These are phyloP conservation scores for Mandrillus leucophaeus DNA, from an alignment of 2,113 vertebrate species.

Conservation along the genomic window DNA sequence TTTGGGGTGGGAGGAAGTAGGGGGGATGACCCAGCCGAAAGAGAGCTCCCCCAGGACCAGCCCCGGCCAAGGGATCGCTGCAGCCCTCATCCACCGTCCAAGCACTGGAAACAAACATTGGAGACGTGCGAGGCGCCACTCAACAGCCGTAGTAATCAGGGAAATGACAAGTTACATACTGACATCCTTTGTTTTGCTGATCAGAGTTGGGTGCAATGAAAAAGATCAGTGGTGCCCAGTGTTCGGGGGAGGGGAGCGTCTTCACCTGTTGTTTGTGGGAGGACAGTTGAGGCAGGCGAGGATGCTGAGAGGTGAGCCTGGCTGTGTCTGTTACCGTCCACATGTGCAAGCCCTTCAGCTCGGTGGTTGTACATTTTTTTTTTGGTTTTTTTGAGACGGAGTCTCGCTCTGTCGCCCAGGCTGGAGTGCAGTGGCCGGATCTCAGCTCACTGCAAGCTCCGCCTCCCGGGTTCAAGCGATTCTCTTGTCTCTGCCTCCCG, in stretches of 20 bases:
- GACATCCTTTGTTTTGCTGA: background rate
- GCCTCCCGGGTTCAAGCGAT: too few relatives aligned
- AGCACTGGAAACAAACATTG: background rate
- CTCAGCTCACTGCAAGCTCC: too few relatives aligned
- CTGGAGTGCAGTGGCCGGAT: too few relatives aligned
- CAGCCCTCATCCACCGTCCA: background rate
- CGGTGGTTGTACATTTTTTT: too few relatives aligned
- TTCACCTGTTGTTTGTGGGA: background rate
- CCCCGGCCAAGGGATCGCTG: background rate
- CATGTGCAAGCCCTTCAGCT: rapidly evolving
- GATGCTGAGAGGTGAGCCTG: background rate
- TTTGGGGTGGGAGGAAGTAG: constrained; percentile 57
- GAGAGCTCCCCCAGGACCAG: background rate
- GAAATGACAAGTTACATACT: too few relatives aligned
- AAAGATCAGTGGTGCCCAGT: background rate
- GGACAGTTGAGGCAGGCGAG: rapidly evolving
- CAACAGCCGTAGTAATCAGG: rapidly evolving
- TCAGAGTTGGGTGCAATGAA: background rate
- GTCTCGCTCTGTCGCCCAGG: too few relatives aligned
- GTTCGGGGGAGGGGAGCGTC: rapidly evolving
- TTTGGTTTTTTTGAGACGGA: too few relatives aligned
- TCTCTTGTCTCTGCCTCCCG: too few relatives aligned
- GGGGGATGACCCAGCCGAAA: background rate
- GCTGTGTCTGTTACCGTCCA: background rate
- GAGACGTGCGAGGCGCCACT: rapidly evolving